Conservation (phyloP, 2,797 vertebrate genomes). For the Atherinosoma microstoma region DNA sequence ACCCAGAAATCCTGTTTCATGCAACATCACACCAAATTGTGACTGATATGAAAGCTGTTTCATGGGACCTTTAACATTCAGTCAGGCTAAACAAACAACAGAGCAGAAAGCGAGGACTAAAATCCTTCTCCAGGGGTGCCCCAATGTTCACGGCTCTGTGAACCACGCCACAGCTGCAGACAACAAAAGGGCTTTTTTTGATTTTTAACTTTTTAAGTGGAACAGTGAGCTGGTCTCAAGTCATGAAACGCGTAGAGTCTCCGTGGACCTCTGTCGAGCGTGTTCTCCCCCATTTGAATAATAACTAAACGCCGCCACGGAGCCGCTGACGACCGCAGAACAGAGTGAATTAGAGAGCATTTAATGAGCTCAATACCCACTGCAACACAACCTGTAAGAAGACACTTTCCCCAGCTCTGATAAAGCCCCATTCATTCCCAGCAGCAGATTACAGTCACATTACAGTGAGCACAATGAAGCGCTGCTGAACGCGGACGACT, state of each 20-base stretch:
- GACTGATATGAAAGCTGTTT: slow-evolving; percentile 12
- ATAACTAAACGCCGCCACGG: slow-evolving; percentile 66
- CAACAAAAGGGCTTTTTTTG: slow-evolving; percentile 47
- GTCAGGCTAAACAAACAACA: slow-evolving; percentile 51
- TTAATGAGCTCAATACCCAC: slow-evolving; percentile 74
- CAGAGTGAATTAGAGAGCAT: slow-evolving; percentile 72
- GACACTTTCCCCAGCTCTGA: slow-evolving; percentile 56
- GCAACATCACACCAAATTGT: neutral
- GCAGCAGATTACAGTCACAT: slow-evolving; percentile 71
- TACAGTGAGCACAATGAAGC: slow-evolving; percentile 63
- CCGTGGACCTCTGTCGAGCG: slow-evolving; percentile 47
- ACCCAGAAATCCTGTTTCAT: slow-evolving; percentile 3
- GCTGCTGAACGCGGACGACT: slow-evolving; percentile 29
- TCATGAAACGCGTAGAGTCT: slow-evolving; percentile 39
- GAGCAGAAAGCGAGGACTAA: slow-evolving; percentile 16
- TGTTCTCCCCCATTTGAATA: slow-evolving; percentile 70
- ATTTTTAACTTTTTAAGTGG: slow-evolving; percentile 48
- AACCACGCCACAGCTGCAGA: slow-evolving; percentile 25
- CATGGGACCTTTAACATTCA: slow-evolving; percentile 45
- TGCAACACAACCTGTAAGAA: slow-evolving; percentile 65
- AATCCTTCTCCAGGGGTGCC: slow-evolving; percentile 21
- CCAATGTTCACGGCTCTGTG: slow-evolving; percentile 27
- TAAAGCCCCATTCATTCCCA: slow-evolving; percentile 59
- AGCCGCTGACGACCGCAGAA: slow-evolving; percentile 47
- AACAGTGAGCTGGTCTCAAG: slow-evolving; percentile 9